Base-by-base conservation (phyloP, 2,797 vertebrate species). In the Acrocephalus scirpaceus region DNA sequence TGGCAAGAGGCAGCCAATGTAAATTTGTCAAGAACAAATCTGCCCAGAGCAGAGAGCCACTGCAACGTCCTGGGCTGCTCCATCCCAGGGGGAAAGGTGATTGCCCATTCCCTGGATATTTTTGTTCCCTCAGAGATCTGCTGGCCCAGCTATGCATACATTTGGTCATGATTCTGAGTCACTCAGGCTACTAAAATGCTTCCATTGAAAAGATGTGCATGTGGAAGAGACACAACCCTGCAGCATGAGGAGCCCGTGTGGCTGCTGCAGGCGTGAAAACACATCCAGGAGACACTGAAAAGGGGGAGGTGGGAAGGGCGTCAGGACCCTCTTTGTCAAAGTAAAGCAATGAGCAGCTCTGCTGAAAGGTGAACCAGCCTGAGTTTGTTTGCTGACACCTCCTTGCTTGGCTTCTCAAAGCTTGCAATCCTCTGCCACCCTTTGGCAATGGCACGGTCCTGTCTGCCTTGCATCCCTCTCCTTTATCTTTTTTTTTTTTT, bases 321-420 rank as follows among this genome's bases (percentile, higher is more conserved):
- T 32, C 8, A 6, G 51, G 77, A 70, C 27, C 60, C 66, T 86
- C 60, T 87, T 92, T 76, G 74, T 76, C 5, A 6, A 61, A 90
- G 56, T 18, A 45, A 79, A 87, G 75, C 1, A 4, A n/a, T 10
- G 81, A 82, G 50, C 48, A 67, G 53, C 67, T 57, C 72, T 79
- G 69, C 89, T 92, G 87, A 85, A 94, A 92, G 92, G 75, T 83
- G 65, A 91, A 50, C 34, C 85, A 74, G 65, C 61, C 45, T 53
- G 75, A 57, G 45, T 77, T 90, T 95, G 90, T 96, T 96, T 96
- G 90, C 86, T 95, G 86, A 96, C 91, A 88, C 93, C 79, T 96
- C 25, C 0, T 61, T 77, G 75, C 85, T 65, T 65, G 87, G 79
- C 34, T 90, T 47, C 61, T 69, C 87, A 93, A 54, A 72, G 70